Evolutionary conservation across 1,140 invertebrate genomes (phyloP).

Genomic region (Ceratitis capitata): DNA sequence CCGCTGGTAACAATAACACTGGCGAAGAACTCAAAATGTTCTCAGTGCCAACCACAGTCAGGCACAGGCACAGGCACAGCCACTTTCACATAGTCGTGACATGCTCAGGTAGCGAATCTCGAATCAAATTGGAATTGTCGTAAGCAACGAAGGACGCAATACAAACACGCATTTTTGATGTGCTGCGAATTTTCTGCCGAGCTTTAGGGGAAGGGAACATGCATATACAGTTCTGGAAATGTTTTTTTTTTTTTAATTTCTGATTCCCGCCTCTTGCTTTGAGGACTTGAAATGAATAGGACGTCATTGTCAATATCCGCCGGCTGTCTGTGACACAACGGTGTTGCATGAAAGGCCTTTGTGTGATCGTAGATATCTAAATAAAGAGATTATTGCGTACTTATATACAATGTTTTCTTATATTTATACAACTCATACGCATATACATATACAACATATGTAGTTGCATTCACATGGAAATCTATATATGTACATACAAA

Average conservation of each 20-base stretch:
- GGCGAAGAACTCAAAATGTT: background rate
- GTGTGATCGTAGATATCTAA: background rate
- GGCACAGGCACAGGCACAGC: too few species aligned
- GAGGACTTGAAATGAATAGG: background rate
- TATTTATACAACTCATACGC: too few species aligned
- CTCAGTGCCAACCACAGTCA: background rate
- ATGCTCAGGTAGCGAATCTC: background rate
- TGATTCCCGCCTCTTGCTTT: background rate
- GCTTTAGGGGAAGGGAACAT: background rate
- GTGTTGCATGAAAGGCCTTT: background rate
- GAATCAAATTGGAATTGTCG: background rate
- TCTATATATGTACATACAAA: background rate
- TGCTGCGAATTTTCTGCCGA: background rate
- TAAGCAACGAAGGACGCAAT: background rate
- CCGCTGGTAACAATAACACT: background rate
- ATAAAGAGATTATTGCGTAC: too few species aligned
- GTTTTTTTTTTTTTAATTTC: slow-evolving; percentile 14
- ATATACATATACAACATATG: too few species aligned
- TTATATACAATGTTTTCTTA: too few species aligned
- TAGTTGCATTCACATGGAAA: background rate
- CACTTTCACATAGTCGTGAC: background rate
- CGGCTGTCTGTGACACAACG: background rate
- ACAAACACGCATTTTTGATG: background rate
- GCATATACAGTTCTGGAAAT: background rate
- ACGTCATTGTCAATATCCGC: background rate